These are phyloP conservation scores for Cynoglossus semilaevis DNA, from an alignment of 2,113 vertebrate genomes.

Conservation along the genomic window DNA sequence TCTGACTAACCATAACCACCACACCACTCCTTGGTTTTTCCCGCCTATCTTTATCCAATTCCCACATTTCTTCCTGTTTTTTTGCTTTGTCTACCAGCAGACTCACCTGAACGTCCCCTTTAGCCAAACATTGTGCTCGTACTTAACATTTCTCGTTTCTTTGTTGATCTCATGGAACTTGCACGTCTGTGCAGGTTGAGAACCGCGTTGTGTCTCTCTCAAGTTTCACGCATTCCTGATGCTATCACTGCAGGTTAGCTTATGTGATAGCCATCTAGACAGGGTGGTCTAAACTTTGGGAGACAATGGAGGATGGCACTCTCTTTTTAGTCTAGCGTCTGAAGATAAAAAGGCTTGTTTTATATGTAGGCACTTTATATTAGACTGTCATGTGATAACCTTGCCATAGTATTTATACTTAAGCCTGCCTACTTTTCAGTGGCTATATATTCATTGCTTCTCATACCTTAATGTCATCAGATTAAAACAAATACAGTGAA, in stretches of 20 bases:
- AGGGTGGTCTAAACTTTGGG: conserved; percentile 39
- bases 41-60: conserved; percentile 14
- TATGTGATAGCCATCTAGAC: conserved; percentile 56
- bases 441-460: no score
- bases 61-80: conserved; percentile 42
- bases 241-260: conserved; percentile 54
- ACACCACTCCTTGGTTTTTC: conserved; percentile 14
- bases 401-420: not conserved
- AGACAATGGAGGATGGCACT: conserved; percentile 53
- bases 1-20: conserved; percentile 4
- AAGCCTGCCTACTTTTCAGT: no score
- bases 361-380: conserved; percentile 4
- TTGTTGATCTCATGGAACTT: conserved; percentile 20
- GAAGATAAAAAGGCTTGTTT: conserved; percentile 29
- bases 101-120: conserved; percentile 6
- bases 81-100: conserved; percentile 5
- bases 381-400: conserved; percentile 20
- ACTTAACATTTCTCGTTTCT: conserved; percentile 11
- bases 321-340: conserved; percentile 33
- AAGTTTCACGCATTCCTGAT: conserved; percentile 71
- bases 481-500: no score
- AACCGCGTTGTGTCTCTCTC: conserved; percentile 58
- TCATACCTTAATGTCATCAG: no score
- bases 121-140: not conserved
- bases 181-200: conserved; percentile 51